Evolutionary conservation across 2,888 invertebrate species (phyloP).

Genomic region (Eilema griseolum): DNA sequence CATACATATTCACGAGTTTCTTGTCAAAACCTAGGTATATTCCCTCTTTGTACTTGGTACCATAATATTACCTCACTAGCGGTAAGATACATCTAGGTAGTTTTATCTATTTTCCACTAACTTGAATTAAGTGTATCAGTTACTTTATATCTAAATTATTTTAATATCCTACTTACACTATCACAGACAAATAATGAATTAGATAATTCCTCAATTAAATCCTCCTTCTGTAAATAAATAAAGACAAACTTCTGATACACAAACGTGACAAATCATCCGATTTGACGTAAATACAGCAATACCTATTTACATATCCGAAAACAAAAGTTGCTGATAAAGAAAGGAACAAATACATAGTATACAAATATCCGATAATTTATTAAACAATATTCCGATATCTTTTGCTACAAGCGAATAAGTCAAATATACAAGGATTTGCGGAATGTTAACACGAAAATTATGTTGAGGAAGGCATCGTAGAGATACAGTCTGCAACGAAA

Average conservation of each 20-base stretch:
- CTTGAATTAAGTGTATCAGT: not conserved
- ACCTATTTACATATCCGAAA: constrained; percentile 18
- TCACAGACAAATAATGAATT: not conserved
- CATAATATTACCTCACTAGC: not conserved
- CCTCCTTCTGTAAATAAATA: constrained; percentile 14
- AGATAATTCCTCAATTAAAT: not conserved
- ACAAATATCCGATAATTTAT: constrained; percentile 46
- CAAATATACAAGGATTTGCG: constrained; percentile 53
- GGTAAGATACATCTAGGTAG: not conserved
- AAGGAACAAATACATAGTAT: constrained; percentile 28
- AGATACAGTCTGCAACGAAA: constrained; percentile 22
- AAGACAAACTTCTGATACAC: constrained; percentile 31
- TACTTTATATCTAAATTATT: not conserved
- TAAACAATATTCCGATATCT: constrained; percentile 32
- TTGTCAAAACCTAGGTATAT: not conserved
- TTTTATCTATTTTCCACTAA: not conserved
- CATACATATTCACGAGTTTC: not conserved
- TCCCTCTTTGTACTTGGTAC: not conserved
- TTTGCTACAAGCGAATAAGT: constrained; percentile 34
- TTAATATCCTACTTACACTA: not conserved
- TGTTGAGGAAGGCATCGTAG: constrained; percentile 49
- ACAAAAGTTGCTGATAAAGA: constrained; percentile 25
- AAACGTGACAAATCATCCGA: constrained; percentile 32
- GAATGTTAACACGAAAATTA: constrained; percentile 52
- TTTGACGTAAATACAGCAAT: constrained; percentile 51